Conservation (phyloP, 2,797 vertebrate genomes). For the Miopithecus talapoin region DNA sequence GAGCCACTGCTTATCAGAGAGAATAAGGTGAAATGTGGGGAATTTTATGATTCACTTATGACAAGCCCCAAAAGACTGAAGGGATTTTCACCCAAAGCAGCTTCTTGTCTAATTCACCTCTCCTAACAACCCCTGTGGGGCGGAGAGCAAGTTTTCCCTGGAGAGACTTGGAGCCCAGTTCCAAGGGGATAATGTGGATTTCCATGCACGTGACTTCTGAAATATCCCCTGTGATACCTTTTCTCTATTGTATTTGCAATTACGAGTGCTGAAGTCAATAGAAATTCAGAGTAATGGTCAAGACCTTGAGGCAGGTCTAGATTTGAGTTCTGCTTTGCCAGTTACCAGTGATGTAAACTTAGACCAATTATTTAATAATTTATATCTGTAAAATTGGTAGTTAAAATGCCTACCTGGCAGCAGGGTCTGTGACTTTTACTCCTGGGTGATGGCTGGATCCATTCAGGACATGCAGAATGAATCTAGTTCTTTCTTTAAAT, state of each 20-base stretch:
- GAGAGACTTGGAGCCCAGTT: neutral
- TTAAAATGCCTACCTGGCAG: neutral
- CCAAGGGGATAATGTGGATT: neutral
- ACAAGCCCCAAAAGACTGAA: neutral
- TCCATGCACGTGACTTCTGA: neutral
- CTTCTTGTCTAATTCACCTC: neutral
- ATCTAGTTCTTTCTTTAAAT: neutral
- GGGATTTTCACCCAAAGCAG: neutral
- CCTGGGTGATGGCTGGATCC: neutral
- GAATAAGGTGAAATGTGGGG: neutral
- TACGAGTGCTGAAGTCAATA: neutral
- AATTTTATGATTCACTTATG: neutral
- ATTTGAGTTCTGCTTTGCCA: neutral
- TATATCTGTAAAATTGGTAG: neutral
- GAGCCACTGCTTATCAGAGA: neutral
- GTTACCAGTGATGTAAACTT: neutral
- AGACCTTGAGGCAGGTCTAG: neutral
- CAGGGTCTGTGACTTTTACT: neutral
- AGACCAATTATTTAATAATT: neutral
- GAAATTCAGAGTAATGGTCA: neutral
- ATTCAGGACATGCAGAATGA: neutral
- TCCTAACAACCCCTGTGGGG: neutral
- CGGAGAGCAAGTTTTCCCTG: neutral
- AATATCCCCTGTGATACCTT: neutral
- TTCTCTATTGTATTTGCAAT: neutral